A percentile compares a stretch with the other conserved stretches of the same genome.
These are phyloP conservation scores for Proisotoma minuta DNA, from an alignment of 2,888 invertebrate genomes.

Conservation along the genomic window DNA sequence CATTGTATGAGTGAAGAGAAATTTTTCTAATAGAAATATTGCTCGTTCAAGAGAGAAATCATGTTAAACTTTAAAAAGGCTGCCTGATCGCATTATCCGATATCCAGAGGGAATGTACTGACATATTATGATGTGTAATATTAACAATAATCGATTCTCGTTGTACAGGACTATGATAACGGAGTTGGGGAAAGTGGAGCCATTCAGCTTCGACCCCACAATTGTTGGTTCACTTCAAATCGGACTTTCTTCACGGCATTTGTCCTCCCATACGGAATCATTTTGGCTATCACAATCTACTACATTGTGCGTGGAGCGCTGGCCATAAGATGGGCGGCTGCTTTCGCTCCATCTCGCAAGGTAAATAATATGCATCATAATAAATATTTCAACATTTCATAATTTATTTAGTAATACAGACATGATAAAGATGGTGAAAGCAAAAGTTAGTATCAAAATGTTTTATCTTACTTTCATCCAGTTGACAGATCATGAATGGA, in stretches of 20 bases:
- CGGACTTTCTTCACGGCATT: slow-evolving; percentile 42
- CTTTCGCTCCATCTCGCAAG: slow-evolving; percentile 43
- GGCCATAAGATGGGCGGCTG: slow-evolving; percentile 45
- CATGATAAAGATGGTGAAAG: too few species aligned
- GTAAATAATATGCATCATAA: too few species aligned
- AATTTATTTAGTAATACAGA: too few species aligned
- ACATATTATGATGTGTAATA: not conserved
- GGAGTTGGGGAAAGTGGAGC: slow-evolving; percentile 41
- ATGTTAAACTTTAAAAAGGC: too few species aligned
- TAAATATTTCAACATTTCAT: too few species aligned
- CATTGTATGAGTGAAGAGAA: too few species aligned
- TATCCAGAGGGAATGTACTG: not conserved
- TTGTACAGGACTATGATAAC: slow-evolving; percentile 37
- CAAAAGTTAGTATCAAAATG: too few species aligned
- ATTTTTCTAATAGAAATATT: too few species aligned
- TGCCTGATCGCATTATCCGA: too few species aligned
- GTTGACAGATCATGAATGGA: too few species aligned
- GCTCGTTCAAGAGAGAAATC: too few species aligned
- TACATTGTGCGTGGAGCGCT: slow-evolving; percentile 43
- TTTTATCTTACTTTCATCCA: too few species aligned
- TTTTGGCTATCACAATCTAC: slow-evolving; percentile 43
- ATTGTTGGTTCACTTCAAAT: slow-evolving; percentile 47
- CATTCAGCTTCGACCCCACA: slow-evolving; percentile 39
- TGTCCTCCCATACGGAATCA: slow-evolving; percentile 45
- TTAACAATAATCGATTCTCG: not conserved